phyloP scores from a whole-genome alignment of 2,113 vertebrate genomes.

The Rostratula benghalensis region DNA sequence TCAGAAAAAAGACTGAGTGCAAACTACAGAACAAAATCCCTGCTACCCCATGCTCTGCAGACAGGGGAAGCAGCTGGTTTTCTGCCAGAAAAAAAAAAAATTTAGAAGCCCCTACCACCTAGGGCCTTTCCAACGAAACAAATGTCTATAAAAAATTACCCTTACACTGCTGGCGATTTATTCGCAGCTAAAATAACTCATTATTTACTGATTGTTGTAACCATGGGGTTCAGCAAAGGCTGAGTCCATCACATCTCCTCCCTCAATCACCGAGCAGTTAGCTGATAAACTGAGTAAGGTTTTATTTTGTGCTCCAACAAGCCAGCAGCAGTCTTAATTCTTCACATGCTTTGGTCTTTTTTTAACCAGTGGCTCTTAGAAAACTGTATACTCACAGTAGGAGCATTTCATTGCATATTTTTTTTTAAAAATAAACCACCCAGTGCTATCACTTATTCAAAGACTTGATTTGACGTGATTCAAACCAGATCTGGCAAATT shows the following conservation, averaged over 20 bases:
- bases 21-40: not conserved
- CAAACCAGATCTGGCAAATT: not conserved
- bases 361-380: not conserved
- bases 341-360: not conserved
- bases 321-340: not conserved
- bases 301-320: not conserved
- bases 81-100: not conserved
- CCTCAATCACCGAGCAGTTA: not conserved
- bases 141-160: not conserved
- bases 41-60: fast-evolving
- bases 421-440: not conserved
- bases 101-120: fast-evolving
- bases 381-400: not conserved
- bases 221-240: not conserved
- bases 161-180: not conserved
- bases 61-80: not conserved
- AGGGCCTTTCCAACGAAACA: not conserved
- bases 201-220: not conserved
- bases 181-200: not conserved
- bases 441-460: fast-evolving
- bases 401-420: not conserved
- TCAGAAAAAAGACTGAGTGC: not conserved
- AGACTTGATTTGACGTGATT: not conserved
- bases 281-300: not conserved
- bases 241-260: not conserved